Evolutionary conservation across 2,888 invertebrate species (phyloP), one percentile per base, ranked within the genome.

Genomic region (Melieria crassipennis): DNA sequence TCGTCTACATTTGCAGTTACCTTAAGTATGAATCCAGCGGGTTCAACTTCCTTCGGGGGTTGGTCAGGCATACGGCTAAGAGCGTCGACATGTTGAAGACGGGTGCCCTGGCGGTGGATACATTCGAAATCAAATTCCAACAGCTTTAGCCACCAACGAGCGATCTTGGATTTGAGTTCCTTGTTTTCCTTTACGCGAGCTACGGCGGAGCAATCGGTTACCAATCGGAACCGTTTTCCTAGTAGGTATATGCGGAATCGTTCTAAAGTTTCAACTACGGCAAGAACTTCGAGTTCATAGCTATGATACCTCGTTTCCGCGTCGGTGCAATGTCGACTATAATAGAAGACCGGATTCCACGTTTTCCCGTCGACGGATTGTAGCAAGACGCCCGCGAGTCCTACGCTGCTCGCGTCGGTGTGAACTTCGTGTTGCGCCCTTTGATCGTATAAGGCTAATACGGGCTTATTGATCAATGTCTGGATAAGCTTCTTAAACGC

Each of bases 341-440:
- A 78, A 43, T 76, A 78, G 78, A 13, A 52, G 16, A 56, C 52
- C 10, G 61, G 45, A 4, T 61, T 52, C 52, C 61, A 69, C 46
- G 45, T 61, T 61, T 62, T 61, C 6, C 55, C 62, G 46, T 55
- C 62, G 13, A 5, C 4, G 46, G 69, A 69, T 45, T 69, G 69
- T 13, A 62, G 7, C 9, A 69, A 30, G 9, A 69, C 69, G 47
- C 69, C 62, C 69, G 78, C 76, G 2, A 79, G 55, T 7, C 77
- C 77, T n/a, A 74, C 5, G 10, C 65, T 46, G 56, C 74, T 72
- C 2, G 76, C 77, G 62, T 76, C 75, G 0, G 74, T 77, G 58
- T 77, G 75, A 0, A 76, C 74, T 45, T 78, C 75, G 60, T 76
- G 77, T 9, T 69, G 47, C 3, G 70, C 73, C 3, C n/a, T 62